phyloP scores from a whole-genome alignment of 2,797 vertebrate species.

The Anas bernieri region DNA sequence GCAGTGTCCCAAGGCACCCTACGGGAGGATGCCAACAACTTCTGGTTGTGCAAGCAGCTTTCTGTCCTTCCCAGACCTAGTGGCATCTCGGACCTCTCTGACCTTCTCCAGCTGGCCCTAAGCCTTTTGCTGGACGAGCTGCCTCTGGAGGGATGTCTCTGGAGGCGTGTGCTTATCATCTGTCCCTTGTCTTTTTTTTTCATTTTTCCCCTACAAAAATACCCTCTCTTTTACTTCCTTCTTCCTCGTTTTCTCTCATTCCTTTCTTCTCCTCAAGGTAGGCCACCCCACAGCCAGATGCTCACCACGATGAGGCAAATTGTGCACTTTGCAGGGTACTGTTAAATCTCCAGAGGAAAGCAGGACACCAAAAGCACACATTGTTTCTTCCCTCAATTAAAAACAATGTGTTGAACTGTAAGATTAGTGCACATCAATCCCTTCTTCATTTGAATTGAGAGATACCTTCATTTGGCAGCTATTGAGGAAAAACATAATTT shows the following conservation, averaged over 20 bases:
- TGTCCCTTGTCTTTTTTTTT: background rate
- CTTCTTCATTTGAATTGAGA: background rate
- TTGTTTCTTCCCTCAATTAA: background rate
- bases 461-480: background rate
- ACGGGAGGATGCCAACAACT: fast-evolving
- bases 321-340: fast-evolving
- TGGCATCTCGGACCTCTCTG: no score
- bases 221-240: background rate
- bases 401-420: background rate
- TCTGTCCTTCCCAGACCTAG: background rate
- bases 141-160: no score
- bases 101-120: no score
- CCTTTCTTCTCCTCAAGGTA: background rate
- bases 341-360: background rate
- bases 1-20: background rate
- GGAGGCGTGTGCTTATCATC: fast-evolving
- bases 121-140: no score
- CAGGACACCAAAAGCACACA: background rate
- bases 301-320: fast-evolving
- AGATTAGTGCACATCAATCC: conserved; percentile 17
- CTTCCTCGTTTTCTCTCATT: background rate
- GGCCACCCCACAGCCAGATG: background rate
- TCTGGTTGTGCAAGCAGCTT: background rate
- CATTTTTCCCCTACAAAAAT: background rate
- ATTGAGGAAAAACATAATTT: background rate